These are phyloP conservation scores for Eupsittula cactorum DNA, from an alignment of 2,113 vertebrate species.

Conservation along the genomic window DNA sequence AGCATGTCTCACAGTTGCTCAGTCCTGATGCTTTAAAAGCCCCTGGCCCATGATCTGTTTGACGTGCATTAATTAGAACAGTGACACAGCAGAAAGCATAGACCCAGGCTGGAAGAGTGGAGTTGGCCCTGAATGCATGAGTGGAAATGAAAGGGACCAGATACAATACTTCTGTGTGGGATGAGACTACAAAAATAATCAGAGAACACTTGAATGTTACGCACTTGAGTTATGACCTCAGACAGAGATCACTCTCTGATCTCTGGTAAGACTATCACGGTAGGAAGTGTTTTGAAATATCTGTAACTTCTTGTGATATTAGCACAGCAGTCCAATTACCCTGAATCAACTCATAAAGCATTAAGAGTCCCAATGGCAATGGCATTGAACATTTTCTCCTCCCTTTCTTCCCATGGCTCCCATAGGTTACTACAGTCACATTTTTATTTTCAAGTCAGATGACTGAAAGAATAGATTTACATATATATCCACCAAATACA, in stretches of 20 bases:
- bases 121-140: background rate
- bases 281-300: background rate
- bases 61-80: rapidly evolving
- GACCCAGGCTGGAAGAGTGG: rapidly evolving
- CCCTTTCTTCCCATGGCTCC: background rate
- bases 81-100: rapidly evolving
- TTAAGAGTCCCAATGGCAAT: background rate
- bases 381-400: background rate
- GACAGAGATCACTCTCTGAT: background rate
- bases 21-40: background rate
- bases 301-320: background rate
- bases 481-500: background rate
- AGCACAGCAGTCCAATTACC: background rate
- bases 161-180: rapidly evolving
- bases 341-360: background rate
- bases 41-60: background rate
- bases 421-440: background rate
- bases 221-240: background rate
- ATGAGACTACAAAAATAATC: background rate
- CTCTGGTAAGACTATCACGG: background rate
- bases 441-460: background rate
- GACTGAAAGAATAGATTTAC: background rate
- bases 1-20: background rate
- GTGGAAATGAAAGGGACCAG: rapidly evolving
- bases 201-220: background rate